Conservation (phyloP, 2,113 vertebrate species). For the Hippocampus barbouri region DNA sequence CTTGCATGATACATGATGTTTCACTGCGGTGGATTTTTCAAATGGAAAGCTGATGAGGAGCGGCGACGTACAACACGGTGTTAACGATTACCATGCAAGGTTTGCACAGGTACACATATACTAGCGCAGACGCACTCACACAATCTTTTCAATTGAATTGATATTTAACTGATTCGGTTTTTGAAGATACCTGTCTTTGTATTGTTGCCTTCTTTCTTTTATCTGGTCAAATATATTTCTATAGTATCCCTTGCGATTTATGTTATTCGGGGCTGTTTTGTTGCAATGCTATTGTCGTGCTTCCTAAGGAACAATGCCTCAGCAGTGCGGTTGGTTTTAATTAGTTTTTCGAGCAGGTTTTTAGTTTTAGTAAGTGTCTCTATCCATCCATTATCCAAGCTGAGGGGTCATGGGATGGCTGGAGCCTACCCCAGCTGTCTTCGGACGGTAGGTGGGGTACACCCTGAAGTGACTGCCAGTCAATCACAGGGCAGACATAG, state of each 20-base stretch:
- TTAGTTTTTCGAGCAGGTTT: too few species aligned
- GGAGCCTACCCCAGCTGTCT: too few species aligned
- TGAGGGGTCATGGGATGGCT: too few species aligned
- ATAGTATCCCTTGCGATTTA: background rate
- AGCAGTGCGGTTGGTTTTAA: background rate
- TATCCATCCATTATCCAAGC: too few species aligned
- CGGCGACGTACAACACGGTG: background rate
- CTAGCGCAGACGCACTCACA: background rate
- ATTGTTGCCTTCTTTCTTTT: background rate
- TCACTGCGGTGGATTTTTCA: conserved; percentile 18
- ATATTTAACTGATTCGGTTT: background rate
- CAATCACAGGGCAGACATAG: too few species aligned
- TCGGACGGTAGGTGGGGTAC: too few species aligned
- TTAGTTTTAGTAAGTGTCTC: too few species aligned
- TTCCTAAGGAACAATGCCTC: background rate
- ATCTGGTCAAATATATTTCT: background rate
- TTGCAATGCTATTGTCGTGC: background rate
- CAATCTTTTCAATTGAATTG: background rate
- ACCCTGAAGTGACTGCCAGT: too few species aligned
- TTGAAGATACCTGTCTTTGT: background rate
- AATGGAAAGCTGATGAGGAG: conserved; percentile 18
- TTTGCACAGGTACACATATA: conserved; percentile 12
- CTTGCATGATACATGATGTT: background rate
- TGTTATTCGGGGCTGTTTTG: background rate
- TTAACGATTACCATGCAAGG: conserved; percentile 36